Percentiles rank a stretch among this genome's conserved stretches.
phyloP scores from a whole-genome alignment of 2,797 vertebrate genomes.

The Rhinella marina region DNA sequence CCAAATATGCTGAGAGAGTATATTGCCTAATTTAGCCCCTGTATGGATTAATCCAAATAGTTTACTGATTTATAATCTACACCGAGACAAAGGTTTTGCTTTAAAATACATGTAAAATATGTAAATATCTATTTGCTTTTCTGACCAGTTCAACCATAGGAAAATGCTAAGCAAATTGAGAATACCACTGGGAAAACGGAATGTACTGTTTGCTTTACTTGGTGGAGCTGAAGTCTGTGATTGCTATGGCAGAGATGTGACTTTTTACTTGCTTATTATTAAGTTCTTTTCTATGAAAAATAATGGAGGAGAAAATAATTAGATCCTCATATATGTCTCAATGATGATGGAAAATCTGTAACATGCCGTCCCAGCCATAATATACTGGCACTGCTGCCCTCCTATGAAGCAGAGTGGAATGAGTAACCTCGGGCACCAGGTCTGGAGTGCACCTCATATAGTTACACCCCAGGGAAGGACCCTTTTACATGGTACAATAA shows the following conservation, averaged over 20 bases:
- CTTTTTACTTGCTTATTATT: neutral
- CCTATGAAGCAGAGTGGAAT: too few species aligned
- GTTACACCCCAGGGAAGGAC: too few species aligned
- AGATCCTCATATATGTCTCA: neutral
- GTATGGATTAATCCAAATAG: neutral
- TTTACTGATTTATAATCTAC: slow-evolving; percentile 9
- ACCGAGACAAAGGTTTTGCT: slow-evolving; percentile 37
- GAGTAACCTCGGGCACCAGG: too few species aligned
- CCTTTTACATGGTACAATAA: too few species aligned
- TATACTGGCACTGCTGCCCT: neutral
- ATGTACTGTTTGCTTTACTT: slow-evolving; percentile 24
- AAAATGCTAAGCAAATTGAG: slow-evolving; percentile 53
- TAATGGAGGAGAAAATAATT: neutral
- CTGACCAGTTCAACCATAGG: slow-evolving; percentile 49
- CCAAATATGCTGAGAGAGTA: neutral
- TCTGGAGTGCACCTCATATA: too few species aligned
- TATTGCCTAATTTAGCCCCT: neutral
- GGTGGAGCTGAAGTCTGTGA: neutral
- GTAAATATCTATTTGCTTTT: slow-evolving; percentile 50
- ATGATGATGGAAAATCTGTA: neutral
- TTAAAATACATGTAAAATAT: slow-evolving; percentile 39
- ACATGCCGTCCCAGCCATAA: neutral
- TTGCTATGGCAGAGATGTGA: neutral
- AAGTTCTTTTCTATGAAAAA: neutral
- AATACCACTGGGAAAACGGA: slow-evolving; percentile 30